Evolutionary conservation across 2,888 invertebrate species (phyloP).

Genomic region (Ophioninae sp.): DNA sequence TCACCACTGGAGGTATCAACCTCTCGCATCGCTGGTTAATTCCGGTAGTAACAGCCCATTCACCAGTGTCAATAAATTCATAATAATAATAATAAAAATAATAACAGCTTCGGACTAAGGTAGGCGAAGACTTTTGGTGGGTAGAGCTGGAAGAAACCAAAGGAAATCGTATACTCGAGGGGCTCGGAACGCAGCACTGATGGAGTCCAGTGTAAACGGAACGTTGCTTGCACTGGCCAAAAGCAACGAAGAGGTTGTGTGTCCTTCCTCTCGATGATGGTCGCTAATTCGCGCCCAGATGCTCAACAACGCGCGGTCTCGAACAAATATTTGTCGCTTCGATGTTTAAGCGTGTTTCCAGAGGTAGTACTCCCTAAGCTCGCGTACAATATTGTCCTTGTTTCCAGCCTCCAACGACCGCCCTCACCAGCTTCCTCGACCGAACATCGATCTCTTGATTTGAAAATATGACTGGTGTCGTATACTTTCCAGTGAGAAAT

Average conservation of each 20-base stretch:
- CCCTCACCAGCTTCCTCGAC: not conserved
- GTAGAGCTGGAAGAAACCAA: constrained; percentile 23
- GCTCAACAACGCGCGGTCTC: constrained; percentile 55
- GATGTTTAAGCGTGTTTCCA: constrained; percentile 60
- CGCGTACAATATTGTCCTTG: constrained; percentile 30
- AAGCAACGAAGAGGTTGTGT: constrained; percentile 50
- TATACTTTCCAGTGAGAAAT: too few species aligned
- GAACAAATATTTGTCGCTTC: constrained; percentile 64
- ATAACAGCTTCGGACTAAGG: not conserved
- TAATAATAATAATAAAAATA: not conserved
- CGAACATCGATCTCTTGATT: constrained; percentile 21
- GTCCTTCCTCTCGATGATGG: constrained; percentile 57
- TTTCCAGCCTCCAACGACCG: not conserved
- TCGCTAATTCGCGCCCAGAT: constrained; percentile 65
- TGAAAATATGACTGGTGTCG: constrained; percentile 5
- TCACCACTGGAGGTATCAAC: too few species aligned
- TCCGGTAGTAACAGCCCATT: not conserved
- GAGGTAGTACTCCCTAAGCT: constrained; percentile 29
- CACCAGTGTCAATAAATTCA: not conserved
- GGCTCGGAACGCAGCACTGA: constrained; percentile 12
- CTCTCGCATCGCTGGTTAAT: too few species aligned
- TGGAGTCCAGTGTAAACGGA: constrained; percentile 60
- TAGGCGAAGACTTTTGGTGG: constrained; percentile 19
- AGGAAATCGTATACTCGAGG: constrained; percentile 50
- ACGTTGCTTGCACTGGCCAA: constrained; percentile 46